Evolutionary conservation across 2,113 vertebrate genomes (phyloP).

Genomic region (Eonycteris spelaea): DNA sequence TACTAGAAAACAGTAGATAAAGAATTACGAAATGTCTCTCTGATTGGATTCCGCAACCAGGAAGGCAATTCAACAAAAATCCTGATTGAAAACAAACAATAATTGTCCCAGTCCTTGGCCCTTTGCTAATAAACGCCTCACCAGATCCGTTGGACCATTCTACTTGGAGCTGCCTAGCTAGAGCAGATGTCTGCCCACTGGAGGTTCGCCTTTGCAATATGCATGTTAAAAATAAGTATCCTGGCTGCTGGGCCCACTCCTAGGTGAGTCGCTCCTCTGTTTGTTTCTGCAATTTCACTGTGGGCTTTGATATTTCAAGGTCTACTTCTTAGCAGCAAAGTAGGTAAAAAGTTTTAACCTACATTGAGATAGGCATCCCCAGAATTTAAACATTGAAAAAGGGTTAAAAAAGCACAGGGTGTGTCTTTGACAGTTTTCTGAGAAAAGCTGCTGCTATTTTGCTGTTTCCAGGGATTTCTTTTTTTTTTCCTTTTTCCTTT

Average conservation of each 20-base stretch:
- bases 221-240: background rate
- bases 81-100: background rate
- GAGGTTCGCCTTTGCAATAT: conserved; percentile 49
- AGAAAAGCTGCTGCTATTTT: background rate
- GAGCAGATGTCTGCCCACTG: background rate
- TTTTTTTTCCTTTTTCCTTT: too few species aligned
- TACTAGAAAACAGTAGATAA: background rate
- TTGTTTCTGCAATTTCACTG: background rate
- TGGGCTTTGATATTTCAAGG: background rate
- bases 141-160: background rate
- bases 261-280: conserved; percentile 73
- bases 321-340: background rate
- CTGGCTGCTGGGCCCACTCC: background rate
- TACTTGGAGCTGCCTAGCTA: background rate
- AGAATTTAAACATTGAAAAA: background rate
- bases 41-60: conserved; percentile 58
- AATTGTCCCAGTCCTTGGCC: conserved; percentile 9
- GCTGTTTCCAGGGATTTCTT: background rate
- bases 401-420: background rate
- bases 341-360: background rate
- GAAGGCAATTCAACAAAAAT: conserved; percentile 17
- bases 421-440: background rate
- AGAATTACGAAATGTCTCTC: conserved; percentile 39
- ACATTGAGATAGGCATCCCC: background rate
- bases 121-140: conserved; percentile 69